These are phyloP conservation scores for Monomorium pharaonis DNA, from an alignment of 1,140 invertebrate genomes.

Conservation along the genomic window DNA sequence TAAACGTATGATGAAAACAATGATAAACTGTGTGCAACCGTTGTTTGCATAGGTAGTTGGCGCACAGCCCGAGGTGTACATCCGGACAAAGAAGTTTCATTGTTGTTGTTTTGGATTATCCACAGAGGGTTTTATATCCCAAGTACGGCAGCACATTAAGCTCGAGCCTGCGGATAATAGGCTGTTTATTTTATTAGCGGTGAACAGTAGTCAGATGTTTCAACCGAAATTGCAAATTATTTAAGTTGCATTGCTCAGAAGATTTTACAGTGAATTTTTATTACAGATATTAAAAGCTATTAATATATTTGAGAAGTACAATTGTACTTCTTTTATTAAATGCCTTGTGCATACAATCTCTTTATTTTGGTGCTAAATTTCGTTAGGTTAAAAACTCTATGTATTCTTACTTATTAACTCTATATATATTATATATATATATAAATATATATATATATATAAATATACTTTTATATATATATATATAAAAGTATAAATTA, in stretches of 20 bases:
- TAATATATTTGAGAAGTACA: neutral
- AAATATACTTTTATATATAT: too few species aligned
- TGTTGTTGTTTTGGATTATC: conserved; percentile 82
- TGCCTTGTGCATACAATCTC: too few species aligned
- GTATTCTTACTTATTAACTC: too few species aligned
- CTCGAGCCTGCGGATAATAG: conserved; percentile 73
- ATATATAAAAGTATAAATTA: too few species aligned
- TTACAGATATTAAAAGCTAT: neutral
- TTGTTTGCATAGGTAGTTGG: conserved; percentile 74
- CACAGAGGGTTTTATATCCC: conserved; percentile 64
- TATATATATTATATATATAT: too few species aligned
- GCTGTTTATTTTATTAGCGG: conserved; percentile 82
- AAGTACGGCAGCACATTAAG: conserved; percentile 77
- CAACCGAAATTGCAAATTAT: conserved; percentile 34
- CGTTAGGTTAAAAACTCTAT: too few species aligned
- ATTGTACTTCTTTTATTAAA: too few species aligned
- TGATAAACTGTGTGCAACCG: neutral
- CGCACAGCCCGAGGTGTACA: conserved; percentile 67
- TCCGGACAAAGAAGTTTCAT: conserved; percentile 68
- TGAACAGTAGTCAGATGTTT: conserved; percentile 45
- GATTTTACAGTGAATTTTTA: neutral
- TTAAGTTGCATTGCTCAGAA: neutral
- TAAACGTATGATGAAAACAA: conserved; percentile 65
- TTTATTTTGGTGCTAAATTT: too few species aligned
- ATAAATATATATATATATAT: too few species aligned